Evolutionary conservation across 37 sponge, comb jelly and placozoan species (phyloP), one percentile per base, ranked within the genome.

Genomic region (Aplysina aerophoba): DNA sequence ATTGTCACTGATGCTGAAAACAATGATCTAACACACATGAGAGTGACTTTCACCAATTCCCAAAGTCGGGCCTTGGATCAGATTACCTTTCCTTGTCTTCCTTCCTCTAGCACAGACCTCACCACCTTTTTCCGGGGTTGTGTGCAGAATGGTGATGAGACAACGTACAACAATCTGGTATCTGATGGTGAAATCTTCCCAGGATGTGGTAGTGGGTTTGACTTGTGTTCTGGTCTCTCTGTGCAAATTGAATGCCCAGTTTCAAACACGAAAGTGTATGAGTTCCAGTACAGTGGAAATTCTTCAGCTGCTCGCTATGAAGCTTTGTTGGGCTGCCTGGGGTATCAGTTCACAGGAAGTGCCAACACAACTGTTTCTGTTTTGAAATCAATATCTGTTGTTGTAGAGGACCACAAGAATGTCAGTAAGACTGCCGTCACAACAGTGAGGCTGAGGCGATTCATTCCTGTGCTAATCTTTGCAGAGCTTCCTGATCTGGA

Each of bases 191-290:
- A 63, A 38, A 37, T 92, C 31, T 87, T 93, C 74, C 63, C 55
- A 34, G 83, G 81, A 28, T 93, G 94, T 74, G 40, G 27, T 27
- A 40, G 61, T 64, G 85, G 75, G 0, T 34, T 72, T 44, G 90
- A 93, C 35, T 66, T 93, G 14, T 93, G 94, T 82, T 74, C 75
- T 72, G 81, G 81, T n/a, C 82, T 93, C 11, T 61, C 69, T 54
- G 91, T 93, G 37, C 82, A 65, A 0, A 85, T 90, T 36, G 81
- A 73, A 60, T 92, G 92, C 53, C 30, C 85, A 33, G 55, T 55
- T 12, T 31, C 55, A 20, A 85, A 85, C 0, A 58, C 40, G 20
- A 93, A 90, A 59, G 86, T 37, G 30, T 93, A 90, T 54, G 34
- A 77, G 16, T 93, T 93, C 58, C 31, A 50, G 21, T 93, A 93